Percentiles rank a stretch among this genome's conserved stretches.
Conservation (phyloP, 2,113 vertebrate species). For the Cheirogaleus medius region DNA sequence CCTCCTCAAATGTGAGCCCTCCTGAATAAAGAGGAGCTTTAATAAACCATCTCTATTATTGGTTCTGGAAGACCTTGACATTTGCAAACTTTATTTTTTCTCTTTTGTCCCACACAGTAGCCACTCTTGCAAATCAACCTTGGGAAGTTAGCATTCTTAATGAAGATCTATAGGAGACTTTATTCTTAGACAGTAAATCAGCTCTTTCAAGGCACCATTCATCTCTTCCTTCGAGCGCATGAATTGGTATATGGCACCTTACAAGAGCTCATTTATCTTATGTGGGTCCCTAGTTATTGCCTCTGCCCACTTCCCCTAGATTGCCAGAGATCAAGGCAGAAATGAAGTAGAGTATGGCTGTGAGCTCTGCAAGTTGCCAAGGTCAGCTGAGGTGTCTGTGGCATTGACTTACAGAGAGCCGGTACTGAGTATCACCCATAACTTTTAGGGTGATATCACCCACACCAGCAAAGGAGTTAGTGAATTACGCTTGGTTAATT, state of each 20-base stretch:
- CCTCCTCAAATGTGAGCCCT: neutral
- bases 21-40: conserved; percentile 24
- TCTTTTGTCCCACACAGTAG: conserved; percentile 65
- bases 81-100: conserved; percentile 76
- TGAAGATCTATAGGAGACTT: conserved; percentile 79
- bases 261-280: conserved; percentile 76
- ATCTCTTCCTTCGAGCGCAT: conserved; percentile 70
- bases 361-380: conserved; percentile 78
- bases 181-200: conserved; percentile 76
- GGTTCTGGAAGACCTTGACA: conserved; percentile 74
- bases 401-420: conserved; percentile 74
- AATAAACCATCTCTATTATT: conserved; percentile 48
- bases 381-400: conserved; percentile 80
- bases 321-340: conserved; percentile 36
- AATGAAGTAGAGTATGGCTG: neutral
- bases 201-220: conserved; percentile 67
- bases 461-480: conserved; percentile 10
- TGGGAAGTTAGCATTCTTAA: conserved; percentile 80
- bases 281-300: conserved; percentile 50
- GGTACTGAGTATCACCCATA: conserved; percentile 70
- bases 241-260: conserved; percentile 69
- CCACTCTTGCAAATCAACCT: conserved; percentile 78
- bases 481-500: conserved; percentile 72
- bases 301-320: conserved; percentile 59
- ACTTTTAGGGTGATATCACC: conserved; percentile 43